Base-by-base conservation (phyloP, 2,888 invertebrate genomes). In the Parnassius apollo region DNA sequence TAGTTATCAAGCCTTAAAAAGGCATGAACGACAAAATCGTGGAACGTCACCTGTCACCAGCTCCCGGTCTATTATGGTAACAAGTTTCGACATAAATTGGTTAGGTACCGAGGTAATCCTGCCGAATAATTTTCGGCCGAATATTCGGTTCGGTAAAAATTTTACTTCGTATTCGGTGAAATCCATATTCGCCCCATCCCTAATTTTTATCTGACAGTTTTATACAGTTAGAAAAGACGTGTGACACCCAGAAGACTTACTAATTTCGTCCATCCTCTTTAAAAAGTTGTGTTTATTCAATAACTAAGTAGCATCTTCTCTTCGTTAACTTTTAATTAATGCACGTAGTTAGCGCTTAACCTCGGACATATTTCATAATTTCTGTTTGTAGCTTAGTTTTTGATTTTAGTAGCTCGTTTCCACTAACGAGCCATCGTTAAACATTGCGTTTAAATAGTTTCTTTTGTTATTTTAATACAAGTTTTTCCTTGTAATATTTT, bases 221-320 rank as follows among this genome's bases (percentile, higher is more conserved):
- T 25, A 51, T 9, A 18, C 10, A 55, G 50, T 56, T 56, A 18
- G 18, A 56, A 48, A 60, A 55, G 55, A 55, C 44, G 44, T 44
- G 13, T 13, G 18, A 44, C 45, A 12, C 45, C 61, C 35, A 18
- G 50, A 44, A 56, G 45, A 56, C 50, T 61, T 70, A 3, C 49
- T 49, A 69, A 73, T 71, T 70, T 68, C 66, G 67, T 65, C 64
- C 66, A 57, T 66, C 64, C 60, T 71, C 74, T 74, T 75, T 69
- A 74, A 78, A 75, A 76, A 78, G 68, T 75, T 77, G 77, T 81
- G 78, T 81, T 82, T 81, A 82, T 82, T 80, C 72, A 82, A 80
- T 80, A 80, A 22, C 52, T 46, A 59, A 83, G 75, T 80, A 56
- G 44, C 61, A 59, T 57, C 60, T 55, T 75, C 75, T 81, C 78